phyloP scores from a whole-genome alignment of 2,888 invertebrate genomes.

The Drosophila parthenogenetica region DNA sequence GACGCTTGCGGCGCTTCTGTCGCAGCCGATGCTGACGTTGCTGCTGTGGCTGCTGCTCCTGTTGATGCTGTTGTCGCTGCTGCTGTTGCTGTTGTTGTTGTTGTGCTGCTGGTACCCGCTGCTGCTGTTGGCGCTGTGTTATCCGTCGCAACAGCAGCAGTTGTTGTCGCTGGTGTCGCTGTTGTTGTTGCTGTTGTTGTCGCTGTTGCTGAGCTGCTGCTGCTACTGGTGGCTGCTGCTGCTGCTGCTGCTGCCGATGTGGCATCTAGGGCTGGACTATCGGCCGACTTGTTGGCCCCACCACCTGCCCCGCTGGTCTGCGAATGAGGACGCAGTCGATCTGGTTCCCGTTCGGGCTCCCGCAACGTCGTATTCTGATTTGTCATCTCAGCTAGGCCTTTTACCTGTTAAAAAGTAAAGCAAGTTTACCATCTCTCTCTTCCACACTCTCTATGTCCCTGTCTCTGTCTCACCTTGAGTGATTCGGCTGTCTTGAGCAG shows the following conservation, averaged over 20 bases:
- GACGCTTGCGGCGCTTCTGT: conserved; percentile 48
- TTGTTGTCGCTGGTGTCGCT: conserved; percentile 51
- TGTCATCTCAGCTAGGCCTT: conserved; percentile 97
- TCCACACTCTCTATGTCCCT: no score
- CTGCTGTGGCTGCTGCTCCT: conserved; percentile 78
- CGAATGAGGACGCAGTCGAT: conserved; percentile 85
- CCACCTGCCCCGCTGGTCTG: conserved; percentile 76
- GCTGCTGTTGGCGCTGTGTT: conserved; percentile 35
- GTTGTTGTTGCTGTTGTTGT: conserved; percentile 65
- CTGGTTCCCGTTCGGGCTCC: conserved; percentile 86
- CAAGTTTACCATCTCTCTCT: neutral
- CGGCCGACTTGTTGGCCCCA: conserved; percentile 60
- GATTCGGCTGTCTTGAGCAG: conserved; percentile 96
- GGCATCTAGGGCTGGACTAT: conserved; percentile 79
- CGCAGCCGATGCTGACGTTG: conserved; percentile 46
- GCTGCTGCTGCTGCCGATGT: conserved; percentile 57
- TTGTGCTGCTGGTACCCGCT: conserved; percentile 68
- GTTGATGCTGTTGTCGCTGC: conserved; percentile 28
- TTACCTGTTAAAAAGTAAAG: conserved; percentile 86
- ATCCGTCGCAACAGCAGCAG: conserved; percentile 36
- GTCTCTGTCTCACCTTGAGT: conserved; percentile 88
- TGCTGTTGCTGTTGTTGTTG: conserved; percentile 48
- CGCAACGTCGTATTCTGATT: conserved; percentile 89
- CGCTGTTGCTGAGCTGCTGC: conserved; percentile 42
- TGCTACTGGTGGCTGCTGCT: conserved; percentile 45